Evolutionary conservation across 1,140 invertebrate genomes (phyloP).

Genomic region (Atta colombica): DNA sequence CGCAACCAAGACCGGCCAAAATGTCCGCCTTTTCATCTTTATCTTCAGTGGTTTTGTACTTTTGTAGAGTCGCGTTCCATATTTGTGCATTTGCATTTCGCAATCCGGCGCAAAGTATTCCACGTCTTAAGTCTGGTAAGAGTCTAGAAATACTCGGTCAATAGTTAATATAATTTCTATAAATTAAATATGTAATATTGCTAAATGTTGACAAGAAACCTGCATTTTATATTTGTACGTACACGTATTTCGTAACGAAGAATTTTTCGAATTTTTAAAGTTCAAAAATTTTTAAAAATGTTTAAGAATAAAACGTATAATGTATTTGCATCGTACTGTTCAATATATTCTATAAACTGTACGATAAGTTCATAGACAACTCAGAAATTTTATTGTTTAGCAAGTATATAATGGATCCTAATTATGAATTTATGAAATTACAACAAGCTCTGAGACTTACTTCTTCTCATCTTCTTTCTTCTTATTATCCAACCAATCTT

Average conservation of each 20-base stretch:
- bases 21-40: conserved; percentile 3
- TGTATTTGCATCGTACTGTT: not conserved
- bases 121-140: conserved; percentile 89
- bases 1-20: conserved; percentile 63
- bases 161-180: not conserved
- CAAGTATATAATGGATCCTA: not conserved
- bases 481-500: conserved; percentile 89
- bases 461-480: not conserved
- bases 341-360: not conserved
- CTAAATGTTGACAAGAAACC: conserved; percentile 8
- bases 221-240: not conserved
- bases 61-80: conserved; percentile 89
- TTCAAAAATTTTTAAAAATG: not conserved
- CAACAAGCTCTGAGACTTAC: conserved; percentile 47
- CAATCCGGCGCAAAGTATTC: conserved; percentile 88
- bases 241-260: not conserved
- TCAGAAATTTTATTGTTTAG: not conserved
- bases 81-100: conserved; percentile 89
- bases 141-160: conserved; percentile 52
- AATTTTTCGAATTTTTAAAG: not conserved
- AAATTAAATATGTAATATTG: not conserved
- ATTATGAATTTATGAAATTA: not conserved
- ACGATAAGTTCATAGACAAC: not conserved
- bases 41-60: conserved; percentile 87
- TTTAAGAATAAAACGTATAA: not conserved